A percentile compares a stretch with the other conserved stretches of the same genome.
Conservation (phyloP, 2,888 invertebrate species). For the Apotomis capreana region DNA sequence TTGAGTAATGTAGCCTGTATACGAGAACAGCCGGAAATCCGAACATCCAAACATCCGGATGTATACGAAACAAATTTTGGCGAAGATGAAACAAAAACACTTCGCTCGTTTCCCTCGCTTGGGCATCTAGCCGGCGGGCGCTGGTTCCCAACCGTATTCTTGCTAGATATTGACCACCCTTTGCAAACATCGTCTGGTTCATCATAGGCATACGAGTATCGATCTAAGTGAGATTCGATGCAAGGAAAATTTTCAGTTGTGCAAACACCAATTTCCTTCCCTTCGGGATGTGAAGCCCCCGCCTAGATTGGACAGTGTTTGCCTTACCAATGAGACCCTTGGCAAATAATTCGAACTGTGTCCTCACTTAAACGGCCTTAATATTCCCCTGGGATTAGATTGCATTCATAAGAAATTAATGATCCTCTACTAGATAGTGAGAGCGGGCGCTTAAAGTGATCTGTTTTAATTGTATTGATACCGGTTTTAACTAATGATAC, state of each 20-base stretch:
- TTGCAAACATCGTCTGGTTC: too few relatives aligned
- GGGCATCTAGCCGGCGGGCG: too few relatives aligned
- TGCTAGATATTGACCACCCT: too few relatives aligned
- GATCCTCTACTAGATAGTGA: background rate
- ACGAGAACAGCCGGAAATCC: too few relatives aligned
- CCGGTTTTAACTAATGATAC: background rate
- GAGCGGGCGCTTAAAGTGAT: background rate
- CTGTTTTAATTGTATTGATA: background rate
- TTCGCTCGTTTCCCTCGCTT: too few relatives aligned
- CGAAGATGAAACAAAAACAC: too few relatives aligned
- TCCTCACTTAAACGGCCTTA: background rate
- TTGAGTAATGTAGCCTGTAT: too few relatives aligned
- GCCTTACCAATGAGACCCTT: background rate
- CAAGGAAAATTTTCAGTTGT: background rate
- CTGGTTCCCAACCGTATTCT: too few relatives aligned
- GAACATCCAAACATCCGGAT: too few relatives aligned
- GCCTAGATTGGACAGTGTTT: background rate
- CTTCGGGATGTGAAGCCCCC: background rate
- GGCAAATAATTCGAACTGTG: slow-evolving; percentile 2
- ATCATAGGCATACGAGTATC: too few relatives aligned
- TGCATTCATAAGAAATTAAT: slow-evolving; percentile 8
- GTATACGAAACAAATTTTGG: too few relatives aligned
- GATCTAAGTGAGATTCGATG: too few relatives aligned
- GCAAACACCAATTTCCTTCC: background rate
- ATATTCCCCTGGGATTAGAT: background rate